Evolutionary conservation across 2,797 vertebrate species (phyloP).

Genomic region (Oryzias dopingdopingensis): DNA sequence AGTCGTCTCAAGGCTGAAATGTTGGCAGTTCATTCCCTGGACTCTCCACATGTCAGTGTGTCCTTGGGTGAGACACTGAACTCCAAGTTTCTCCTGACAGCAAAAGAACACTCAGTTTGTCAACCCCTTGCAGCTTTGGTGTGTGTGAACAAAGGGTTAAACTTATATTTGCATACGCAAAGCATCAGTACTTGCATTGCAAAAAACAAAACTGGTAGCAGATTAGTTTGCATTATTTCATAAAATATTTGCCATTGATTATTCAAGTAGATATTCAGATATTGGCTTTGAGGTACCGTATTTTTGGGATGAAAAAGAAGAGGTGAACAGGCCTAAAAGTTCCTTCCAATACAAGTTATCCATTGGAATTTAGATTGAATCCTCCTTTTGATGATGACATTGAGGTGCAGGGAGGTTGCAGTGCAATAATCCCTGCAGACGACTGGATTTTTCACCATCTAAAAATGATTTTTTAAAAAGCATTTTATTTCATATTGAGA

Average conservation of each 20-base stretch:
- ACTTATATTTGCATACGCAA: neutral
- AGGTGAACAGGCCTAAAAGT: slow-evolving; percentile 3
- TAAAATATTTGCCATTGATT: too few relatives aligned
- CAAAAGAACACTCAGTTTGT: slow-evolving; percentile 1
- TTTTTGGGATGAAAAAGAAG: neutral
- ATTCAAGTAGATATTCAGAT: too few relatives aligned
- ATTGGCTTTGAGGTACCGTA: too few relatives aligned
- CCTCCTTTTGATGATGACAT: slow-evolving; percentile 41
- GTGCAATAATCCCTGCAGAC: slow-evolving; percentile 8
- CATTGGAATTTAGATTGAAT: slow-evolving; percentile 6
- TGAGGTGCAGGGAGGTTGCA: slow-evolving; percentile 19
- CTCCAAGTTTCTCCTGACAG: neutral
- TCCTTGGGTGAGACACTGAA: slow-evolving; percentile 3
- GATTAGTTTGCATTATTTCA: too few relatives aligned
- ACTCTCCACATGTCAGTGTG: slow-evolving; percentile 2
- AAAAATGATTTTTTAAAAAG: neutral
- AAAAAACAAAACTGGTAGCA: slow-evolving; percentile 1
- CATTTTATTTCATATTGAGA: neutral
- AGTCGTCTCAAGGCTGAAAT: neutral
- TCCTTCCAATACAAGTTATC: slow-evolving; percentile 14
- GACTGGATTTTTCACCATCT: slow-evolving; percentile 1
- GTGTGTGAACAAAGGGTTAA: neutral
- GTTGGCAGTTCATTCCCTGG: neutral
- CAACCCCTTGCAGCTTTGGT: slow-evolving; percentile 3
- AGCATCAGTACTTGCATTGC: neutral